Conservation (phyloP, 2,113 vertebrate species). For the Xiphorhynchus elegans region DNA sequence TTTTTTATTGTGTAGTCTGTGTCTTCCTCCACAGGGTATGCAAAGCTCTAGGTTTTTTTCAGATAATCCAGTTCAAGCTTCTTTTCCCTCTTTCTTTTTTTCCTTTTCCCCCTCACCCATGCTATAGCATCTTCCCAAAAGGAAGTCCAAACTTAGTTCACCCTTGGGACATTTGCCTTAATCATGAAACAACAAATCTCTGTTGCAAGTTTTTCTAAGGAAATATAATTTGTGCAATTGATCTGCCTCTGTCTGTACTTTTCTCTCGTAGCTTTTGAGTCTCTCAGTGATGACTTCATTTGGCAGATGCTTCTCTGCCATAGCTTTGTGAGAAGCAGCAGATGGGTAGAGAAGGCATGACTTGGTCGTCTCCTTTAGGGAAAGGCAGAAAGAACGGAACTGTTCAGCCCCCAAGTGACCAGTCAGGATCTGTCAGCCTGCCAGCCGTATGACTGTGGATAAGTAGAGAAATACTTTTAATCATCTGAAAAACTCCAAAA, state of each 20-base stretch:
- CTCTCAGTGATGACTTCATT: not conserved
- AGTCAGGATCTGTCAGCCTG: not conserved
- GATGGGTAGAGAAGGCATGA: not conserved
- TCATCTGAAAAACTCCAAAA: not conserved
- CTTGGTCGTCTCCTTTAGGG: not conserved
- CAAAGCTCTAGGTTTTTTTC: not conserved
- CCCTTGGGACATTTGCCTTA: not conserved
- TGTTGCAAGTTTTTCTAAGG: not conserved
- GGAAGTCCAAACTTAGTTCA: not conserved
- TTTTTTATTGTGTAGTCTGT: not conserved
- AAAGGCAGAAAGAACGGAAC: not conserved
- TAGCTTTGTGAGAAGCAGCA: not conserved
- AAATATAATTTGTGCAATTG: not conserved
- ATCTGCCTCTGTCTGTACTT: not conserved
- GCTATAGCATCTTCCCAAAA: not conserved
- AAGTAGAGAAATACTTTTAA: not conserved
- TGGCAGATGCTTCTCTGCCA: not conserved
- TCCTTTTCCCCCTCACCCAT: fast-evolving
- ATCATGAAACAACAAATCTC: not conserved
- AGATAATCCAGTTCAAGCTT: not conserved
- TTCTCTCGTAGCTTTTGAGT: not conserved
- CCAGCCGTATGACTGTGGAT: not conserved
- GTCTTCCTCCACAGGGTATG: not conserved
- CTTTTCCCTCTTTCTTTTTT: not conserved
- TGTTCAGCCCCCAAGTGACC: not conserved